Conservation (phyloP, 92 coral and sea anemone genomes). For the Phenganax stokvisi region DNA sequence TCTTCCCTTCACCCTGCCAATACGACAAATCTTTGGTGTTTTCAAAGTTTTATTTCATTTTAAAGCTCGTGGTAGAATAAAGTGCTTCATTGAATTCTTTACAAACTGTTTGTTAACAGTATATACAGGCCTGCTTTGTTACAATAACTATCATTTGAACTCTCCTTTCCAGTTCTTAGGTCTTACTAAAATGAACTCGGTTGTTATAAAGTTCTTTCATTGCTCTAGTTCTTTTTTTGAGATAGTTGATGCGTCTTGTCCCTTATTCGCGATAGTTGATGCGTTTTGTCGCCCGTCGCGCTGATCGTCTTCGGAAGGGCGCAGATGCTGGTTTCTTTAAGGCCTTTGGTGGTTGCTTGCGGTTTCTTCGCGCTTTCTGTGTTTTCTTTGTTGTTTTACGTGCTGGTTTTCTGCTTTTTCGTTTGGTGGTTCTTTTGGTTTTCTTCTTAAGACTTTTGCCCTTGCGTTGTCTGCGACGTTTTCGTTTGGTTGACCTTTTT, state of each 20-base stretch:
- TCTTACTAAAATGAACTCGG: slow-evolving; percentile 9
- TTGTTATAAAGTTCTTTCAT: slow-evolving; percentile 3
- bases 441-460: slow-evolving; percentile 27
- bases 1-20: neutral
- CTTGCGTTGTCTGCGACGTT: slow-evolving; percentile 25
- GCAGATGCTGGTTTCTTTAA: neutral
- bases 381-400: slow-evolving; percentile 5
- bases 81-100: slow-evolving; percentile 22
- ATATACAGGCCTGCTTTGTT: slow-evolving; percentile 37
- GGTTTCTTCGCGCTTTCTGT: slow-evolving; percentile 35
- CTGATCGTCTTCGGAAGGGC: slow-evolving; percentile 2
- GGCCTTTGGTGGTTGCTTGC: slow-evolving; percentile 14
- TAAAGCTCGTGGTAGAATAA: slow-evolving; percentile 30
- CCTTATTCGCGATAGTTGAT: slow-evolving; percentile 31
- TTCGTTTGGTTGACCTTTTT: slow-evolving; percentile 1
- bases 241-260: neutral
- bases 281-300: slow-evolving; percentile 37
- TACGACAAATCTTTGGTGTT: neutral
- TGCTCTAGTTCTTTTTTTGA: slow-evolving; percentile 7
- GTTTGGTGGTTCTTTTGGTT: slow-evolving; percentile 11
- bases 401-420: slow-evolving; percentile 11
- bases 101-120: slow-evolving; percentile 19
- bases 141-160: slow-evolving; percentile 31
- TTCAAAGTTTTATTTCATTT: slow-evolving; percentile 40
- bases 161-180: slow-evolving; percentile 35